These are phyloP conservation scores for Tortrix viridana DNA, from an alignment of 2,888 invertebrate species.

Conservation along the genomic window DNA sequence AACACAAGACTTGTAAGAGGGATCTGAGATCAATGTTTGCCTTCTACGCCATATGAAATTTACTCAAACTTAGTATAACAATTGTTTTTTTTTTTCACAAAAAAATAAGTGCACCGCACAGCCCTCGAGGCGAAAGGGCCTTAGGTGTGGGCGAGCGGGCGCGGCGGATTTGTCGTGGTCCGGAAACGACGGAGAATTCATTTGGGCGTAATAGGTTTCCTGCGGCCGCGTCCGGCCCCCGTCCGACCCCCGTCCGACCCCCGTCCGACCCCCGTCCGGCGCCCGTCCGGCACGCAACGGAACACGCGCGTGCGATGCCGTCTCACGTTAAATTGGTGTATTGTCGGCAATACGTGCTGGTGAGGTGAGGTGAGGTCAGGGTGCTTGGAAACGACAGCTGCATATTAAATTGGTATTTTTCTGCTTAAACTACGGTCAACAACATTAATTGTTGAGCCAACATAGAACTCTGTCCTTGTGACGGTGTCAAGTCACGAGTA, in stretches of 20 bases:
- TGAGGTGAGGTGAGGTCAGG: conserved; percentile 14
- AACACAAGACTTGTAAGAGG: no score
- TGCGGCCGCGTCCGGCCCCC: conserved; percentile 73
- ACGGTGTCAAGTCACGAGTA: no score
- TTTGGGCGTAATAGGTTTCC: conserved; percentile 84
- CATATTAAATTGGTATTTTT: background rate
- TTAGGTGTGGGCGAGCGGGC: conserved; percentile 69
- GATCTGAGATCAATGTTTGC: no score
- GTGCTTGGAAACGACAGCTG: background rate
- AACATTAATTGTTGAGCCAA: no score
- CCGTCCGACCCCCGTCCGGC: conserved; percentile 53
- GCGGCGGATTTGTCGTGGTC: conserved; percentile 75
- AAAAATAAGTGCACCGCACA: conserved; percentile 41
- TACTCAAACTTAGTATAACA: no score
- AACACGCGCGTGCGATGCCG: conserved; percentile 51
- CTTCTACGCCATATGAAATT: no score
- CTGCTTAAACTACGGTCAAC: background rate
- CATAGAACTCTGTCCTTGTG: no score
- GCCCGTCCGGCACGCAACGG: conserved; percentile 63
- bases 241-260: conserved; percentile 64
- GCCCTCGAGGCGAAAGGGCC: conserved; percentile 63
- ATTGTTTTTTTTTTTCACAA: no score
- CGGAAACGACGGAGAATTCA: conserved; percentile 82
- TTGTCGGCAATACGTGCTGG: conserved; percentile 28
- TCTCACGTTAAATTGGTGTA: conserved; percentile 28